These are phyloP conservation scores for Halocynthia aurantium DNA, from an alignment of 23 tunicate genomes.

Conservation along the genomic window DNA sequence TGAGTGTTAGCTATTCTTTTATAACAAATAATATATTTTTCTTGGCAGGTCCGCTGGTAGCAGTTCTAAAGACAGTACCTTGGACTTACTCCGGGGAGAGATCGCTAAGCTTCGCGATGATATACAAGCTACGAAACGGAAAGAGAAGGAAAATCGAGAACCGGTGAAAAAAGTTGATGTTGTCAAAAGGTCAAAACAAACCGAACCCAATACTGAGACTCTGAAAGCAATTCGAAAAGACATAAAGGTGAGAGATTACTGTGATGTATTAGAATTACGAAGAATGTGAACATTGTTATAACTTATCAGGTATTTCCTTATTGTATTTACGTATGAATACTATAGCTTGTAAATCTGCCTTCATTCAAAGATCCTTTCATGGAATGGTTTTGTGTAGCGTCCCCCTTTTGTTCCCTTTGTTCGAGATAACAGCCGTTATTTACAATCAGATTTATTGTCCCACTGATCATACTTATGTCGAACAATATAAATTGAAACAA, in stretches of 20 bases:
- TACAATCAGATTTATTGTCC: too few relatives aligned
- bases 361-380: too few relatives aligned
- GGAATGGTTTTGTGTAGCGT: too few relatives aligned
- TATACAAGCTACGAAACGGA: conserved; percentile 31
- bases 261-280: too few relatives aligned
- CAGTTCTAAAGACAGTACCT: conserved; percentile 65
- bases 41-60: conserved; percentile 54
- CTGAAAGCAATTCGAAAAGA: conserved; percentile 47
- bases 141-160: background rate
- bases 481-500: too few relatives aligned
- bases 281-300: too few relatives aligned
- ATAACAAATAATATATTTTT: background rate
- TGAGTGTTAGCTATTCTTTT: background rate
- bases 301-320: too few relatives aligned
- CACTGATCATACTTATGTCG: too few relatives aligned
- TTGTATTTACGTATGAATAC: too few relatives aligned
- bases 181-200: background rate
- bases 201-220: conserved; percentile 19
- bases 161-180: background rate
- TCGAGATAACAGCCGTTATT: too few relatives aligned
- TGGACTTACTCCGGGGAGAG: conserved; percentile 73
- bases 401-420: too few relatives aligned
- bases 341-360: too few relatives aligned
- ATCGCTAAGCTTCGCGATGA: conserved; percentile 58
- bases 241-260: conserved; percentile 28